Evolutionary conservation across 1,140 invertebrate species (phyloP).

Genomic region (Yoshiicerus persimilis): DNA sequence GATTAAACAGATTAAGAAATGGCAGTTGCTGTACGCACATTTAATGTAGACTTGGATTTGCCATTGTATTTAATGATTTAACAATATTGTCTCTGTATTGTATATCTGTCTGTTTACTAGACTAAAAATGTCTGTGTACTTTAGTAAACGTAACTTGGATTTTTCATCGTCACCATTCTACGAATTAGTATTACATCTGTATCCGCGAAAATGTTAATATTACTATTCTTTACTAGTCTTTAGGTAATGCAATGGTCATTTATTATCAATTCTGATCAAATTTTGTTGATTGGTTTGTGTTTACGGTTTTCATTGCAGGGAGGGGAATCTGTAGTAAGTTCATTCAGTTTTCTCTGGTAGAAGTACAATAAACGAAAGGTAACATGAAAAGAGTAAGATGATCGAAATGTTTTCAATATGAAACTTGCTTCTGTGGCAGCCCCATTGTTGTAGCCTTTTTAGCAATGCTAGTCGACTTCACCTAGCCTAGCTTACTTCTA

Average conservation of each 20-base stretch:
- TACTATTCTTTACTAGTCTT: too few species aligned
- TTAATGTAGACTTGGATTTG: background rate
- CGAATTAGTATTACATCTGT: too few species aligned
- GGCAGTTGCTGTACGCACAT: background rate
- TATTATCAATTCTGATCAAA: background rate
- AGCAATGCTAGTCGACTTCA: background rate
- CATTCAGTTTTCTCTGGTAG: background rate
- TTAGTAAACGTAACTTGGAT: too few species aligned
- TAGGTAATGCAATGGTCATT: background rate
- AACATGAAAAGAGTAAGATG: background rate
- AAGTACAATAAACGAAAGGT: background rate
- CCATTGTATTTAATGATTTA: background rate
- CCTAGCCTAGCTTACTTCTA: background rate
- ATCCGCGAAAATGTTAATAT: too few species aligned
- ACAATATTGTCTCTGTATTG: background rate
- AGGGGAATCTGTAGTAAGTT: constrained; percentile 12
- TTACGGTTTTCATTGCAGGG: background rate
- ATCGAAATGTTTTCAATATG: background rate
- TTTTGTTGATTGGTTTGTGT: background rate
- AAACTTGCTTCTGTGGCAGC: background rate
- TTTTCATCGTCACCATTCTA: too few species aligned
- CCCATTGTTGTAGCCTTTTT: background rate
- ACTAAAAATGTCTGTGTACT: too few species aligned
- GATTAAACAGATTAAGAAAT: background rate
- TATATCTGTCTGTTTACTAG: too few species aligned